Conservation (phyloP, 2,113 vertebrate species). For the Charadrius vociferus region DNA sequence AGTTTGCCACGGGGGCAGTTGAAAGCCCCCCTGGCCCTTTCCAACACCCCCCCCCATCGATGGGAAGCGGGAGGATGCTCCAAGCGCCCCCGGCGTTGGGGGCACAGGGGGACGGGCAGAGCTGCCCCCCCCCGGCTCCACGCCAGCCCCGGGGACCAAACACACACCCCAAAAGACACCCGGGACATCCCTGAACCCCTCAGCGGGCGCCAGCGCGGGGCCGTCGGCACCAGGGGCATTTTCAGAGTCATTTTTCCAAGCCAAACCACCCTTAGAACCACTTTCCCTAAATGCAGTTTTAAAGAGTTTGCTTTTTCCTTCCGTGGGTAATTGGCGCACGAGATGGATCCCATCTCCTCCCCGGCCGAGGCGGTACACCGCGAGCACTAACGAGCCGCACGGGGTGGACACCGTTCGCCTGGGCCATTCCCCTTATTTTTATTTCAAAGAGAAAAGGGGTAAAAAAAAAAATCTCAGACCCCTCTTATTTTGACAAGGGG, state of each 20-base stretch:
- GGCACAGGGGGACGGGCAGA: not conserved
- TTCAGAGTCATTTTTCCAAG: too few species aligned
- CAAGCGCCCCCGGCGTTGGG: fast-evolving
- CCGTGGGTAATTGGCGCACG: fast-evolving
- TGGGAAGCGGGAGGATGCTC: not conserved
- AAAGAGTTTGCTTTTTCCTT: not conserved
- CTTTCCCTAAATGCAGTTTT: not conserved
- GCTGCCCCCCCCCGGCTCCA: fast-evolving
- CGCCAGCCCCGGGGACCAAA: fast-evolving
- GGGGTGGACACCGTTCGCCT: fast-evolving
- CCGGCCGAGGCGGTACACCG: not conserved
- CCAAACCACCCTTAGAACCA: fast-evolving
- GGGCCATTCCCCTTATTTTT: fast-evolving
- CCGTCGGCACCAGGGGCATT: fast-evolving
- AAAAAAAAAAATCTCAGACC: not conserved
- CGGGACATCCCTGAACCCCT: fast-evolving
- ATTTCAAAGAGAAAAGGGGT: not conserved
- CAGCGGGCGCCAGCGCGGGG: fast-evolving
- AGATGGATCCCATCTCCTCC: not conserved
- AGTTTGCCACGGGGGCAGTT: fast-evolving
- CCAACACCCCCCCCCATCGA: fast-evolving
- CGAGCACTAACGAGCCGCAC: fast-evolving
- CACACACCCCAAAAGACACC: not conserved
- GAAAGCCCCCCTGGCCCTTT: too few species aligned
- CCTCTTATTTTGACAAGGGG: not conserved